phyloP scores from a whole-genome alignment of 2,888 invertebrate genomes.

The Tenthredo scrophulariae region DNA sequence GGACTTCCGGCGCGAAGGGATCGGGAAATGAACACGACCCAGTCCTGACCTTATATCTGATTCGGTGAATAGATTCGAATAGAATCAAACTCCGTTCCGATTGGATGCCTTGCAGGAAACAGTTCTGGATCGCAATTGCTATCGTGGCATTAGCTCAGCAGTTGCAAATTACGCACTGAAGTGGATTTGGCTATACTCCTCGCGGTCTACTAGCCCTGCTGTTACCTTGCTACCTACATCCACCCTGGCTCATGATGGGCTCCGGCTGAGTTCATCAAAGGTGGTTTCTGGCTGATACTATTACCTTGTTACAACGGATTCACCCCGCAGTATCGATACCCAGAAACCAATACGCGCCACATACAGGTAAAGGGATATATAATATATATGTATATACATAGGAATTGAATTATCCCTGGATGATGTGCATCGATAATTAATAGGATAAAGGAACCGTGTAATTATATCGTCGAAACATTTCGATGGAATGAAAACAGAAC shows the following conservation, averaged over 20 bases:
- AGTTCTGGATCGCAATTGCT: conserved; percentile 29
- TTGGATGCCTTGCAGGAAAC: conserved; percentile 33
- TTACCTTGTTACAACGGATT: conserved; percentile 31
- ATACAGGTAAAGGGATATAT: not conserved
- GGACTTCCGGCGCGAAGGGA: conserved; percentile 27
- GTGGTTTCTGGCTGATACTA: conserved; percentile 44
- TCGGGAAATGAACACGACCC: conserved; percentile 42
- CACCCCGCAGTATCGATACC: not conserved
- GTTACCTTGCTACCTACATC: conserved; percentile 1
- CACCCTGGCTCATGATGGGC: not conserved
- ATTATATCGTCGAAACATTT: not conserved
- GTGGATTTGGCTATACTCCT: conserved; percentile 18
- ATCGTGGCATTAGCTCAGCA: conserved; percentile 37
- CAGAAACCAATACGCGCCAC: not conserved
- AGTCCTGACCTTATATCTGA: conserved; percentile 38
- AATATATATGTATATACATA: not conserved
- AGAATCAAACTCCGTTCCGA: conserved; percentile 43
- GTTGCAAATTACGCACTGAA: conserved; percentile 41
- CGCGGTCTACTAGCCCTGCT: conserved; percentile 1
- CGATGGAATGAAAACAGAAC: not conserved
- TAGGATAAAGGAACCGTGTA: not conserved
- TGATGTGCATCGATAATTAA: not conserved
- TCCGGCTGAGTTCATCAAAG: conserved; percentile 28
- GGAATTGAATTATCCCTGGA: not conserved
- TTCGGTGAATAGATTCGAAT: conserved; percentile 47